A percentile compares a stretch with the other conserved stretches of the same genome.
Conservation (phyloP, 2,888 invertebrate species). For the Yponomeuta plumbellus region DNA sequence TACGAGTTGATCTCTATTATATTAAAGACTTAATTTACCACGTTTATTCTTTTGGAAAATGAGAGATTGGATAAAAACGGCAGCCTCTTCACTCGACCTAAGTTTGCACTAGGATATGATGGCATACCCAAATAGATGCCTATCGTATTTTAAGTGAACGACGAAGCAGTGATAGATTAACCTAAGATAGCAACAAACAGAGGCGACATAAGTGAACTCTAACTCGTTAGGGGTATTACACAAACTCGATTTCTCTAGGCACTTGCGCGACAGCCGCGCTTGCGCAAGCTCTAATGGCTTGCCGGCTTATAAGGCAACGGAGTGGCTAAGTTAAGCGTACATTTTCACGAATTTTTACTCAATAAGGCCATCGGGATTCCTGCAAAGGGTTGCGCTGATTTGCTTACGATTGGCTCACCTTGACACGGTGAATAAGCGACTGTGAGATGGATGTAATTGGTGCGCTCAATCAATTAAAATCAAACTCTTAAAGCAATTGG, state of each 20-base stretch:
- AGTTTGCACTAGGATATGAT: too few relatives aligned
- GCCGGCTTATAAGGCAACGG: constrained; percentile 52
- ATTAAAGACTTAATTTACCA: too few relatives aligned
- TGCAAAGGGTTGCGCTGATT: constrained; percentile 15
- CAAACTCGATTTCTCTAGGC: constrained; percentile 51
- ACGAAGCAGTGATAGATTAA: neutral
- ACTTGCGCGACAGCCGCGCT: constrained; percentile 35
- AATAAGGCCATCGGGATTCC: constrained; percentile 25
- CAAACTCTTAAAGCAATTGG: too few relatives aligned
- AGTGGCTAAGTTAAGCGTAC: constrained; percentile 35
- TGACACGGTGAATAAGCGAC: constrained; percentile 13
- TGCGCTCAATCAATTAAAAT: too few relatives aligned
- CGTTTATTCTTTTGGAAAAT: too few relatives aligned
- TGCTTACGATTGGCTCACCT: constrained; percentile 21
- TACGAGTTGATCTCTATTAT: too few relatives aligned
- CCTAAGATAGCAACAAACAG: neutral
- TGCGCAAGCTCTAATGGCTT: constrained; percentile 46
- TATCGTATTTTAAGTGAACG: neutral
- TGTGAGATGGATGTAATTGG: too few relatives aligned
- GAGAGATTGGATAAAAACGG: too few relatives aligned
- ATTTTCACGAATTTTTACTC: constrained; percentile 38
- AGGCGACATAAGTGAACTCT: constrained; percentile 14
- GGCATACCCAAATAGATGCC: too few relatives aligned
- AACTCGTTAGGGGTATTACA: constrained; percentile 31
- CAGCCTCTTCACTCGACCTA: too few relatives aligned